Base-by-base conservation (phyloP, 2,888 invertebrate species). In the Orthosia gracilis region DNA sequence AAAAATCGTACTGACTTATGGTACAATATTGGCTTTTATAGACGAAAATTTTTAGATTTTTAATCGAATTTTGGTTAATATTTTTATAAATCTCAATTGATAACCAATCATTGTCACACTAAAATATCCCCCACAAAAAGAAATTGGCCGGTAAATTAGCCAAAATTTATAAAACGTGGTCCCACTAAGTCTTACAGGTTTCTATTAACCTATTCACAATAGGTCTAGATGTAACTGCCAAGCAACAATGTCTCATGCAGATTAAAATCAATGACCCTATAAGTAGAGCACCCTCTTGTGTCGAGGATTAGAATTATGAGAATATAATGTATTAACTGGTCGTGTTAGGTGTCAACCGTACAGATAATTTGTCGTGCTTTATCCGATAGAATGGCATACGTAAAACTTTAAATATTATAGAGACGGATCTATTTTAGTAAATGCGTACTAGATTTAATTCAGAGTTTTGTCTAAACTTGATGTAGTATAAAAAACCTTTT, bases 231-330 rank as follows among this genome's bases (percentile, higher is more conserved):
- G 65, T 66, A 63, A 66, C 31, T 71, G 74, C 69, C 66, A 49
- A 23, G 76, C 65, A 72, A 81, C 75, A 69, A 66, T 70, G 71
- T 85, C 72, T 54, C 57, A 74, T 59, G 67, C 49, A 78, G 49
- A 85, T 74, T 71, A 61, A 75, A 81, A 74, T 76, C 69, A 63
- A 76, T 80, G 73, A 83, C 70, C 74, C 73, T 81, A 64, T 70
- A 78, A 73, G 58, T 80, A 49, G 86, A 86, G 84, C 81, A 83
- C 83, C 81, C 76, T 79, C 74, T 65, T 76, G 72, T 76, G 78
- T 69, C 70, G 64, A 15, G 50, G 58, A 74, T 55, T 79, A 70
- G 85, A 82, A 72, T 78, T 84, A 79, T 74, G 63, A 76, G 64
- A 73, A 66, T 57, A 70, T 74, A 72, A 84, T 83, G 72, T 70